A percentile compares a stretch with the other conserved stretches of the same genome.
Conservation (phyloP, 2,888 invertebrate genomes). For the Notodonta ziczac region DNA sequence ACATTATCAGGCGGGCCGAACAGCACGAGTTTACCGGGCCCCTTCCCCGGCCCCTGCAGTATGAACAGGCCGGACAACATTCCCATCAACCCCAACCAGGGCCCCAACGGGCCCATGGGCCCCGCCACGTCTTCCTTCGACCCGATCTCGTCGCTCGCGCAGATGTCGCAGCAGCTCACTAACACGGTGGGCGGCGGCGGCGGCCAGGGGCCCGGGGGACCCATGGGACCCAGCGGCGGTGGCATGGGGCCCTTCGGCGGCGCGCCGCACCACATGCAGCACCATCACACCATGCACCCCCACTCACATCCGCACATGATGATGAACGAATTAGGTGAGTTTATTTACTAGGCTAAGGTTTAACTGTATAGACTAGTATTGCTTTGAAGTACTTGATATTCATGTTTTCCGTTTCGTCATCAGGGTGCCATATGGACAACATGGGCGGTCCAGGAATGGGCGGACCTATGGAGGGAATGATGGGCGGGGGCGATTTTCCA, state of each 20-base stretch:
- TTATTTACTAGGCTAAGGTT: not conserved
- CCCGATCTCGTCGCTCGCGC: slow-evolving; percentile 96
- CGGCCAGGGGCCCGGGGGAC: slow-evolving; percentile 64
- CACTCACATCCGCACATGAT: slow-evolving; percentile 80
- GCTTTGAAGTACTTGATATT: not conserved
- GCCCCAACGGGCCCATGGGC: slow-evolving; percentile 85
- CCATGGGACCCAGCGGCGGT: slow-evolving; percentile 68
- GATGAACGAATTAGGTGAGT: slow-evolving; percentile 79
- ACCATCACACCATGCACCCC: slow-evolving; percentile 78
- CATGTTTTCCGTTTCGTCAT: slow-evolving; percentile 7
- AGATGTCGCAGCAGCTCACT: slow-evolving; percentile 97
- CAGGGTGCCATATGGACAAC: slow-evolving; percentile 82
- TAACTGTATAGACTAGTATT: no score
- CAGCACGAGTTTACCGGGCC: slow-evolving; percentile 78
- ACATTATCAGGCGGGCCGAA: slow-evolving; percentile 78
- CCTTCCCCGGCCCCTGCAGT: slow-evolving; percentile 81
- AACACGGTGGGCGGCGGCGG: slow-evolving; percentile 86
- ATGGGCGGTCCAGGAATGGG: slow-evolving; percentile 82
- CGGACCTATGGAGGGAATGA: slow-evolving; percentile 81
- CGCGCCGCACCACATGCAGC: slow-evolving; percentile 77
- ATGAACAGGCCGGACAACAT: slow-evolving; percentile 79
- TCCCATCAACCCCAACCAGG: slow-evolving; percentile 79
- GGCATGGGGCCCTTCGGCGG: slow-evolving; percentile 73
- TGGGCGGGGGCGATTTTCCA: slow-evolving; percentile 80
- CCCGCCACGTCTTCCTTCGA: slow-evolving; percentile 88